Percentiles rank a stretch among this genome's conserved stretches.
Evolutionary conservation across 2,113 vertebrate species (phyloP).

Genomic region (Colistium nudipinnis): DNA sequence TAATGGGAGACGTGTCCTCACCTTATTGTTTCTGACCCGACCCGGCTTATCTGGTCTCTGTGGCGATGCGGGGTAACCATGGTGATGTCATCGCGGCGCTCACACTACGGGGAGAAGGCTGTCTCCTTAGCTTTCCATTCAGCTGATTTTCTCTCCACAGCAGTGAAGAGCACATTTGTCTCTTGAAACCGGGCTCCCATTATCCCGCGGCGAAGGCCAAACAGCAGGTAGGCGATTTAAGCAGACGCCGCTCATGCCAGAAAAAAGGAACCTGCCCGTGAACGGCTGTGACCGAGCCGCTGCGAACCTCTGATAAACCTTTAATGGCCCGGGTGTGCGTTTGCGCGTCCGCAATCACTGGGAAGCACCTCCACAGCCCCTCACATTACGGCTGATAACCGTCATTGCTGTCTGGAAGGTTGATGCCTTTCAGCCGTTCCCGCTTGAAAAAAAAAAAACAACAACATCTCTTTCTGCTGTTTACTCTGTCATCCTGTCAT

Average conservation of each 20-base stretch:
- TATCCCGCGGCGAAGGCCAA: conserved; percentile 19
- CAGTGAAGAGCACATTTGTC: conserved; percentile 43
- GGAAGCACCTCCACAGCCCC: conserved; percentile 53
- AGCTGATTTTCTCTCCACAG: conserved; percentile 11
- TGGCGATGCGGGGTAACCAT: conserved; percentile 32
- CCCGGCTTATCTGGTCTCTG: conserved; percentile 54
- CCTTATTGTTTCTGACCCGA: conserved; percentile 52
- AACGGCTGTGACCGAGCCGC: conserved; percentile 35
- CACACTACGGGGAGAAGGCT: conserved; percentile 12
- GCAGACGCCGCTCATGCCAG: conserved; percentile 38
- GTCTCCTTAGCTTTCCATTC: conserved; percentile 43
- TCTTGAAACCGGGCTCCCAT: conserved; percentile 37
- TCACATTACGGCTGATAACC: conserved; percentile 56
- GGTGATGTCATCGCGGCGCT: conserved; percentile 41
- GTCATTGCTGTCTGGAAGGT: conserved; percentile 24
- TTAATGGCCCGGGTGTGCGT: conserved; percentile 51
- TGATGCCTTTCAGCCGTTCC: conserved; percentile 31
- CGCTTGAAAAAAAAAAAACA: no score
- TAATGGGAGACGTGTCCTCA: conserved; percentile 57
- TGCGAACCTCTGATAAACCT: conserved; percentile 75
- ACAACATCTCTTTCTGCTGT: neutral
- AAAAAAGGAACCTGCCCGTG: conserved; percentile 37
- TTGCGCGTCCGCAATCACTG: conserved; percentile 42
- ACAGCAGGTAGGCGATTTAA: conserved; percentile 16
- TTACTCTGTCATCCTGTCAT: neutral